Conservation (phyloP, 2,113 vertebrate genomes). For the Neodontobutis hainanensis region DNA sequence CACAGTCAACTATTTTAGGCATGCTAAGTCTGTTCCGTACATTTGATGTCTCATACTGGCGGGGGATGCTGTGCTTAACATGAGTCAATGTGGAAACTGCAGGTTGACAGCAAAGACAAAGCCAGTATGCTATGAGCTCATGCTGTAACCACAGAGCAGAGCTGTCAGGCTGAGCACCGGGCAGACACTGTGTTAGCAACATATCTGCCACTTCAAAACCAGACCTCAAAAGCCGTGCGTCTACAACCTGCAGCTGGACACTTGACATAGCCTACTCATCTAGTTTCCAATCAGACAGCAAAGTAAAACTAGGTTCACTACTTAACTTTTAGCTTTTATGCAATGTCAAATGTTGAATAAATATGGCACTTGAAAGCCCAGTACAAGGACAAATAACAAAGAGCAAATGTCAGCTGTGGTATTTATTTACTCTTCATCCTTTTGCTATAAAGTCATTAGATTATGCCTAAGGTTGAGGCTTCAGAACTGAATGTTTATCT, state of each 20-base stretch:
- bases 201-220: conserved; percentile 7
- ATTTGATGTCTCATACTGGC: background rate
- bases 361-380: background rate
- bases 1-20: conserved; percentile 31
- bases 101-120: conserved; percentile 16
- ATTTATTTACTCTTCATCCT: conserved; percentile 17
- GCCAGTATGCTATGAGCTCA: conserved; percentile 14
- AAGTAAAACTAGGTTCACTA: conserved; percentile 7
- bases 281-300: conserved; percentile 32
- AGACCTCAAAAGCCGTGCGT: conserved; percentile 4
- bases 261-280: background rate
- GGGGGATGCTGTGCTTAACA: background rate
- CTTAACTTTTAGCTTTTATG: conserved; percentile 4
- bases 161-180: conserved; percentile 7
- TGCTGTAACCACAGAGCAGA: conserved; percentile 10
- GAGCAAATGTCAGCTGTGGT: conserved; percentile 16
- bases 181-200: background rate
- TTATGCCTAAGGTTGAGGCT: conserved; percentile 44
- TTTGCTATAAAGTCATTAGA: conserved; percentile 27
- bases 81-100: conserved; percentile 17
- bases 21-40: conserved; percentile 1
- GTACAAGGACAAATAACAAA: background rate
- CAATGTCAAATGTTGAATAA: conserved; percentile 1
- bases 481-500: conserved; percentile 12
- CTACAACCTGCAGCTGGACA: conserved; percentile 14